Conservation (phyloP, 2,797 vertebrate species). For the Hozukius guyotensis region DNA sequence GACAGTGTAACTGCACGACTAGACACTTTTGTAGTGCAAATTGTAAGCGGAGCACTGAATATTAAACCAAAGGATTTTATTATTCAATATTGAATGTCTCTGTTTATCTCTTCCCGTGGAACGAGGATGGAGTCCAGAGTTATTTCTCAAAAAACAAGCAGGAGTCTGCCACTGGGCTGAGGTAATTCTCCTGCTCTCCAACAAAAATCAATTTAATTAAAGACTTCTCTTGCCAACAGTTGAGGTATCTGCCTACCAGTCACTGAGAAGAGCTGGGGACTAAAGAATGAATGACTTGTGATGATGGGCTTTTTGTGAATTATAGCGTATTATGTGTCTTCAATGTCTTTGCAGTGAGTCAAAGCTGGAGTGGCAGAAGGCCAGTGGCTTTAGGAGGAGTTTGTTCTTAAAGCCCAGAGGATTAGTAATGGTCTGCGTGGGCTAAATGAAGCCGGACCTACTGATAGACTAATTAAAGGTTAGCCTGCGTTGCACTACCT, state of each 20-base stretch:
- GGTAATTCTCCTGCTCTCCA: background rate
- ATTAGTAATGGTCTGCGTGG: constrained; percentile 52
- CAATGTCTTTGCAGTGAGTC: constrained; percentile 13
- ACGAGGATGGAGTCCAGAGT: background rate
- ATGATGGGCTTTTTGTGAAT: constrained; percentile 15
- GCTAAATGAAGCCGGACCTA: constrained; percentile 50
- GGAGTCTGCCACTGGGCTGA: background rate
- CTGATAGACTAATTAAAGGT: constrained; percentile 56
- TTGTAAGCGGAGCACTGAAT: background rate
- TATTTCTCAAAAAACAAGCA: background rate
- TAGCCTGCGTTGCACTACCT: constrained; percentile 31
- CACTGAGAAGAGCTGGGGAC: background rate
- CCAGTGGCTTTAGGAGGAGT: constrained; percentile 45
- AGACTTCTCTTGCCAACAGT: background rate
- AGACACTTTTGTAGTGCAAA: background rate
- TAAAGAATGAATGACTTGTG: background rate
- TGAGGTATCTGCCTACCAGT: background rate
- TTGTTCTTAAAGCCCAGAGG: constrained; percentile 49
- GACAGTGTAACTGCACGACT: background rate
- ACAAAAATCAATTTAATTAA: constrained; percentile 3
- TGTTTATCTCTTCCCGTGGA: background rate
- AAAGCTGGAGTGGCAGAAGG: constrained; percentile 22
- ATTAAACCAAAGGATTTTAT: background rate
- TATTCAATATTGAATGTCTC: background rate
- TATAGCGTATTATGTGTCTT: background rate